Evolutionary conservation across 2,797 vertebrate genomes (phyloP), one percentile per base, ranked within the genome.

Genomic region (Periparus ater): DNA sequence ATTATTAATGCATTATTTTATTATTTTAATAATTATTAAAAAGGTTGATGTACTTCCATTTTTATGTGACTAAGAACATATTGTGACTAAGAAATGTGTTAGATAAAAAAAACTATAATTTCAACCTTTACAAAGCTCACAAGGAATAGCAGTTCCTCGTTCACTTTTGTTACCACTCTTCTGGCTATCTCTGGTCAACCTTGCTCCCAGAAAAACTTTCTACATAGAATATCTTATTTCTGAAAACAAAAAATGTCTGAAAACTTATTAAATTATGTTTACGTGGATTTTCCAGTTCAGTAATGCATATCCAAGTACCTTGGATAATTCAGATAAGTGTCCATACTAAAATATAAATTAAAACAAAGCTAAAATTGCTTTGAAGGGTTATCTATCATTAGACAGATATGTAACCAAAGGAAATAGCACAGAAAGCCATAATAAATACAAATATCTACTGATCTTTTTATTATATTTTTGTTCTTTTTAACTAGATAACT

Each of bases 211-310:
- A 72, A 73, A 36, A 13, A 51, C 17, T 70, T 72, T 53, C 61
- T 72, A 40, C 13, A 30, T 21, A 9, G 34, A 83, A 72, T 81
- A 42, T 88, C 38, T 80, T 85, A 17, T 74, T 92, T 38, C 57
- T 70, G 47, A 40, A 88, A 75, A 72, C 9, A 72, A 75, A 68
- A 92, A 92, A 5, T 21, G 55, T 53, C 57, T 7, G 1, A 79
- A 92, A 88, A 75, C 58, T 86, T 77, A 91, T 85, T 88, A 83
- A 16, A 72, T 67, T 77, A 80, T 74, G 62, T 88, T 92, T 89
- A 88, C 73, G 91, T 72, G 47, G 68, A 89, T 88, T 96, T 95
- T 95, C 82, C 76, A 78, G 70, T 71, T 70, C 76, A 81, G 50
- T 80, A 95, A 94, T 84, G 82, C 76, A 45, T 89, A 88, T 80